A percentile compares a stretch with the other conserved stretches of the same genome.
Conservation (phyloP, 2,888 invertebrate species). For the Cataglyphis rosenhaueri region DNA sequence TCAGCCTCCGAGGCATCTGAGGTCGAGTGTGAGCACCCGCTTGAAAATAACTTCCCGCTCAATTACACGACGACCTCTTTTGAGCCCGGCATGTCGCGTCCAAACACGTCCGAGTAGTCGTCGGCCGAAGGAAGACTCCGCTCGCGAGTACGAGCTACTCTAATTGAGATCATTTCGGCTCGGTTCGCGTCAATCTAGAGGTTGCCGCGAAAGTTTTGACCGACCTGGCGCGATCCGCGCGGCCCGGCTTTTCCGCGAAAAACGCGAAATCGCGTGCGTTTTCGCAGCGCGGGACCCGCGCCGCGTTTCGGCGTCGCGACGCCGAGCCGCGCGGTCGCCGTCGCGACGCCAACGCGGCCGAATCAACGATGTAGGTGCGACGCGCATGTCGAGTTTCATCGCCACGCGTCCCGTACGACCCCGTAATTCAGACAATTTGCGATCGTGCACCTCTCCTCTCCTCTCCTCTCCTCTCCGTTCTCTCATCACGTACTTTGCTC, state of each 20-base stretch:
- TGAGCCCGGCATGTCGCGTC: slow-evolving; percentile 27
- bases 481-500: slow-evolving; percentile 63
- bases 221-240: not conserved
- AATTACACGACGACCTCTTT: slow-evolving; percentile 52
- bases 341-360: not conserved
- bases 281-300: not conserved
- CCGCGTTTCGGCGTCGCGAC: not conserved
- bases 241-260: not conserved
- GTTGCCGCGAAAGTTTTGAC: slow-evolving; percentile 67
- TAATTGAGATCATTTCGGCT: slow-evolving; percentile 74
- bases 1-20: not conserved
- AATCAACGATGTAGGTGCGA: slow-evolving; percentile 27
- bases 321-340: not conserved
- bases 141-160: slow-evolving; percentile 62
- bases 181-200: slow-evolving; percentile 75
- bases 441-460: slow-evolving; percentile 70
- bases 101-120: slow-evolving; percentile 15
- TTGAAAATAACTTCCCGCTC: slow-evolving; percentile 52
- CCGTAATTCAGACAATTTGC: slow-evolving; percentile 83
- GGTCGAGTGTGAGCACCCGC: slow-evolving; percentile 43
- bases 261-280: not conserved
- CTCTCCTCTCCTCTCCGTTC: not conserved
- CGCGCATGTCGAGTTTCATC: slow-evolving; percentile 71
- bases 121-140: slow-evolving; percentile 56
- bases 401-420: slow-evolving; percentile 75